Percentiles rank a stretch among this genome's conserved stretches.
These are phyloP conservation scores for Buceros bicornis DNA, from an alignment of 2,797 vertebrate species.

Conservation along the genomic window DNA sequence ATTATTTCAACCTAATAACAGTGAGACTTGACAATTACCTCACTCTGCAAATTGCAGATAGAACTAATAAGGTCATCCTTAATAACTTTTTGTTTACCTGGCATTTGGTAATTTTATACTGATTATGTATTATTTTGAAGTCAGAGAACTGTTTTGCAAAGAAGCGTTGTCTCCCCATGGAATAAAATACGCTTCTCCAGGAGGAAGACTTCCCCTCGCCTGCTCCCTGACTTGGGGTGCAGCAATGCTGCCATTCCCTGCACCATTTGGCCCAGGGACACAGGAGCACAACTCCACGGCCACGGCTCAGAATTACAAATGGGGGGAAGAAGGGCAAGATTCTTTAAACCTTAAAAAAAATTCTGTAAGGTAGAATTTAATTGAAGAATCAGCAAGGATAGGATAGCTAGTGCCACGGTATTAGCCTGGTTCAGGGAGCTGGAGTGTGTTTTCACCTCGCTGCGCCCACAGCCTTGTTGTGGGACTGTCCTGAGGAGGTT, in stretches of 20 bases:
- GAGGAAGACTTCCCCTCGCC: neutral
- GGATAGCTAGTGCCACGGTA: neutral
- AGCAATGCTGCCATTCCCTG: neutral
- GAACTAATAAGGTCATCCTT: slow-evolving; percentile 90
- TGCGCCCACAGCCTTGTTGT: rapidly evolving
- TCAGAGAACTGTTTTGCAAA: slow-evolving; percentile 79
- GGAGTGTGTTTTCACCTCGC: rapidly evolving
- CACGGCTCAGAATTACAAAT: neutral
- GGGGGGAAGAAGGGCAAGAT: neutral
- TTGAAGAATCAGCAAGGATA: neutral
- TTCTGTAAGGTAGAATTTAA: neutral
- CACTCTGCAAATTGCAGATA: slow-evolving; percentile 89
- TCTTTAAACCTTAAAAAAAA: neutral
- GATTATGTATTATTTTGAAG: slow-evolving; percentile 80
- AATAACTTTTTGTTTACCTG: slow-evolving; percentile 91
- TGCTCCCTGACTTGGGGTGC: neutral
- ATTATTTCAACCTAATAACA: slow-evolving; percentile 89
- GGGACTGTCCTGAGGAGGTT: neutral
- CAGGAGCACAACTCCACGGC: neutral
- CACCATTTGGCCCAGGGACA: neutral
- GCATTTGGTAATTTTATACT: slow-evolving; percentile 87
- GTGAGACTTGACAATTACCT: slow-evolving; percentile 90
- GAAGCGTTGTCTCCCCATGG: slow-evolving; percentile 31
- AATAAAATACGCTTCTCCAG: slow-evolving; percentile 19
- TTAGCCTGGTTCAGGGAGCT: neutral